Evolutionary conservation across 2,113 vertebrate genomes (phyloP), one percentile per base, ranked within the genome.

Genomic region (Aythya baeri): DNA sequence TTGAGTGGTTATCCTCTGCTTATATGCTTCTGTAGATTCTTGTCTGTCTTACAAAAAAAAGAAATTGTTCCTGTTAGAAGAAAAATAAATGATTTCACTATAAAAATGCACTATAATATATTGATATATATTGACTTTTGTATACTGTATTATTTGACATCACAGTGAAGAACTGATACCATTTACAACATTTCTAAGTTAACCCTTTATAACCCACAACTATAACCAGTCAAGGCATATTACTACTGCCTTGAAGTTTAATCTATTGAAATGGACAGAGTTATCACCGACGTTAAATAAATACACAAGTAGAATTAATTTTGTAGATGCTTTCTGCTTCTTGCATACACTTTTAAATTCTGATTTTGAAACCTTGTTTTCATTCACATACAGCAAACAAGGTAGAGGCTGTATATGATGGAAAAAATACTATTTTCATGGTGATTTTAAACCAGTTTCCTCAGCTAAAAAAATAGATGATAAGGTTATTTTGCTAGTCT

Each of bases 41-140:
- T 85, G 34, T 3, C 50, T 83, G 5, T 59, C 41, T n/a, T 83
- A 22, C 14, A 52, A 91, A 44, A 15, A 44, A 95, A 94, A 88
- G 50, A 91, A 96, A 96, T 70, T 76, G 31, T 79, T 77, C 26
- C 61, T 70, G 18, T 93, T 80, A 70, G 61, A 94, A 80, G 31
- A 77, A 91, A 96, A 95, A 83, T 9, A 75, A 94, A 91, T 86
- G 2, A 86, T 96, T 96, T 96, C 71, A 58, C 27, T 63, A 31
- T 57, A 92, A 91, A 94, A 95, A 63, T 73, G 20, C 32, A 94
- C 81, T 91, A 25, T 86, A 94, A 59, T 83, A 70, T 92, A 94
- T 86, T 88, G 84, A 89, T 94, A 95, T 81, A 29, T 93, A 96
- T 88, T 75, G 77, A 91, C 95, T 96, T 57, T 83, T 84, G 66